Evolutionary conservation across 2,113 vertebrate species (phyloP), one percentile per base, ranked within the genome.

Genomic region (Chlamydotis undulata): DNA sequence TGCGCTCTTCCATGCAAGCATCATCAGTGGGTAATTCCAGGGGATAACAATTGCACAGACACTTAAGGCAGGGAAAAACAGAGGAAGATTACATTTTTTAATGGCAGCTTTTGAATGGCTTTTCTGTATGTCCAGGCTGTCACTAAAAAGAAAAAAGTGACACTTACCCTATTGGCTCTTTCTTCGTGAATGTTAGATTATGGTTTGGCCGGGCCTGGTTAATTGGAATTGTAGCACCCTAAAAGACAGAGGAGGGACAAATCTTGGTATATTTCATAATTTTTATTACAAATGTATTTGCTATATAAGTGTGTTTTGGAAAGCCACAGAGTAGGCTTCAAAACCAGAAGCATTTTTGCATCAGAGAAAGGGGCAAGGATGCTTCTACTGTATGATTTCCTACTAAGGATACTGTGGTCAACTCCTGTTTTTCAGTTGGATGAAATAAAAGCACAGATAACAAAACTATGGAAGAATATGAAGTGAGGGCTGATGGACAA

Each of bases 21-120:
- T 99, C 98, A 99, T 99, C 77, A 99, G 96, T 0, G 98, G 98
- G 76, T 99, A 99, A 73, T 99, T 99, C 98, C 98, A 99, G 21
- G 98, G 98, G 49, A 99, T 98, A 83, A 99, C 97, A 47, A 99
- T 98, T 76, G 98, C 98, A 55, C 98, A 99, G 70, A 98, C 98
- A 3, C 98, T 99, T 95, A 19, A 65, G 74, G 39, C 15, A 57
- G 23, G 22, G 81, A 91, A 87, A 94, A 81, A 85, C 4, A 57
- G 6, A 4, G 15, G 52, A 47, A 84, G 49, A 65, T 86, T 41
- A 77, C 7, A 52, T 45, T 78, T 56, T 41, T 41, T 89, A n/a
- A 82, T 41, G 53, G 37, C 26, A 52, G 13, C 39, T 76, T 83
- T 55, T 23, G 47, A 39, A 22, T 14, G 50, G 6, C 14, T 87